A percentile compares a stretch with the other conserved stretches of the same genome.
These are phyloP conservation scores for Pangasius larnaudii DNA, from an alignment of 2,797 vertebrate species.

Conservation along the genomic window DNA sequence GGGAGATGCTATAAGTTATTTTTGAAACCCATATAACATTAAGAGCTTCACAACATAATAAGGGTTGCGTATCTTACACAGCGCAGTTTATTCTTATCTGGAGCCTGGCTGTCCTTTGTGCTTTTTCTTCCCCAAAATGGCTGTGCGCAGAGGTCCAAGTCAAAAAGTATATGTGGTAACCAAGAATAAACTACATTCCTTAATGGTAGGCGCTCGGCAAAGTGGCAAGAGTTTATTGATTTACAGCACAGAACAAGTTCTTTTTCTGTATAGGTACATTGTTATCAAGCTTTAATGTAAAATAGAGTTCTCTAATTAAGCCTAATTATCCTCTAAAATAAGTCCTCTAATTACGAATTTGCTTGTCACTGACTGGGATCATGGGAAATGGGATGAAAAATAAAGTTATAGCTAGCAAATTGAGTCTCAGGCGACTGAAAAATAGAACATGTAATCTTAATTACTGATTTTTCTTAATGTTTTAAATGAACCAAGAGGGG, in stretches of 20 bases:
- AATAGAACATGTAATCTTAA: background rate
- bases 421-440: background rate
- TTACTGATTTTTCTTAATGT: background rate
- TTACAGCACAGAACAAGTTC: background rate
- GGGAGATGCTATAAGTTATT: background rate
- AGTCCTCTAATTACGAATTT: background rate
- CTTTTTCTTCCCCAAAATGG: background rate
- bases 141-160: background rate
- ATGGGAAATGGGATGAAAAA: background rate
- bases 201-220: background rate
- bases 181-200: background rate
- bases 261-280: background rate
- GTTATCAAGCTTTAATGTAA: background rate
- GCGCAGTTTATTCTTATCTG: constrained; percentile 15
- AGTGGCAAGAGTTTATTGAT: background rate
- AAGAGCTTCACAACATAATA: background rate
- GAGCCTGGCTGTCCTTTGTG: background rate
- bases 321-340: background rate
- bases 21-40: constrained; percentile 10
- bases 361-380: background rate
- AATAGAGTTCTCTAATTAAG: background rate
- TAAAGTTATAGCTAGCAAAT: background rate
- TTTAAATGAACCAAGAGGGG: background rate
- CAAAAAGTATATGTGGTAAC: background rate
- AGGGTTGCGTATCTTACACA: constrained; percentile 1